A percentile compares a stretch with the other conserved stretches of the same genome.
These are phyloP conservation scores for Flexamia atlantica DNA, from an alignment of 2,888 invertebrate species.

Conservation along the genomic window DNA sequence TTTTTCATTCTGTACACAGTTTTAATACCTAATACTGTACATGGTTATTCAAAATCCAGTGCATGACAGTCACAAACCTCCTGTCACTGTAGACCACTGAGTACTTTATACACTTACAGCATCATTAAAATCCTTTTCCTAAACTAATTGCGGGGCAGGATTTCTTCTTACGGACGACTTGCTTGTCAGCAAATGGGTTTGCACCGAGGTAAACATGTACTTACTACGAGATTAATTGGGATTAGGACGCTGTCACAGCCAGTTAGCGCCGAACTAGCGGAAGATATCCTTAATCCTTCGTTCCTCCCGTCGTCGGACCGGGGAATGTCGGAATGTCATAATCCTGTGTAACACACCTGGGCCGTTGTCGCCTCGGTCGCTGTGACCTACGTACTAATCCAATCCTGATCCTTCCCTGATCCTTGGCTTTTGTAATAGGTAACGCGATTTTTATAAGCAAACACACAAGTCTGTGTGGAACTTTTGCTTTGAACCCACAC, in stretches of 20 bases:
- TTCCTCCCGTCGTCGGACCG: not conserved
- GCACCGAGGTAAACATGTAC: slow-evolving; percentile 19
- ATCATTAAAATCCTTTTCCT: too few relatives aligned
- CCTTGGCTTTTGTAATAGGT: not conserved
- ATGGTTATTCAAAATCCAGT: too few relatives aligned
- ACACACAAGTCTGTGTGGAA: too few relatives aligned
- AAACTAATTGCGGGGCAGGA: not conserved
- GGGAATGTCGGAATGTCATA: not conserved
- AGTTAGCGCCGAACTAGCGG: not conserved
- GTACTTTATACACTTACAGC: too few relatives aligned
- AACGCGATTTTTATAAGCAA: not conserved
- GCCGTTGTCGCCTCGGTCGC: not conserved
- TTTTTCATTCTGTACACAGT: too few relatives aligned
- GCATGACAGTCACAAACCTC: too few relatives aligned
- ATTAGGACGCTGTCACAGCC: slow-evolving; percentile 16
- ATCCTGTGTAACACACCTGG: slow-evolving; percentile 15
- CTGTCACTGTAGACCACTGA: too few relatives aligned
- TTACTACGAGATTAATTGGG: slow-evolving; percentile 17
- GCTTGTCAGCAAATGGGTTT: slow-evolving; percentile 16
- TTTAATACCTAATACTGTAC: too few relatives aligned
- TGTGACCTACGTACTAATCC: not conserved
- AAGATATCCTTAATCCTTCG: not conserved
- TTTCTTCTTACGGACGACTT: not conserved
- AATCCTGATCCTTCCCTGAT: not conserved
- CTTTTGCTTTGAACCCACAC: too few relatives aligned